These are phyloP conservation scores for Caenorhabditis tropicalis DNA, from an alignment of 1,140 invertebrate species.

Conservation along the genomic window DNA sequence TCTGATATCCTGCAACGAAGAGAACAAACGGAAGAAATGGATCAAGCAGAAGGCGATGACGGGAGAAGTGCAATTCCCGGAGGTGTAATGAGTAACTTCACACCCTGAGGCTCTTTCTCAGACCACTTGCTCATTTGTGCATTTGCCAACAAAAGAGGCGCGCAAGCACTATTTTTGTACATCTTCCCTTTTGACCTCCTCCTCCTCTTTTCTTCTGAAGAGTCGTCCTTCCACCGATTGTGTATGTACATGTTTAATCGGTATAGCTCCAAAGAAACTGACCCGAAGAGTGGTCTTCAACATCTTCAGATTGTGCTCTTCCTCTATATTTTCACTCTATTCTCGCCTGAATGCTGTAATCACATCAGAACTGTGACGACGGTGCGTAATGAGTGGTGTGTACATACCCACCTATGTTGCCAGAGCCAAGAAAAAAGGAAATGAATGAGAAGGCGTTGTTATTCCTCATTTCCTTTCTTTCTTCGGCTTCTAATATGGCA, in stretches of 20 bases:
- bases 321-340: neutral
- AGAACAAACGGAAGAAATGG: neutral
- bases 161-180: slow-evolving; percentile 1
- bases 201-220: too few relatives aligned
- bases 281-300: neutral
- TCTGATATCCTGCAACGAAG: neutral
- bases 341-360: neutral
- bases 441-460: neutral
- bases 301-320: neutral
- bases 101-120: neutral
- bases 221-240: neutral
- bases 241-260: slow-evolving; percentile 42
- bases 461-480: slow-evolving; percentile 1
- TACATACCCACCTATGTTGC: neutral
- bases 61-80: slow-evolving; percentile 26
- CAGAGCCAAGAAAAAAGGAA: neutral
- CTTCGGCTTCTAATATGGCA: neutral
- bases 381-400: slow-evolving; percentile 27
- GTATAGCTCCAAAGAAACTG: slow-evolving; percentile 35
- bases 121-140: neutral
- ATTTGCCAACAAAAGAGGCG: neutral
- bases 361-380: neutral
- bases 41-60: neutral
- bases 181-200: neutral
- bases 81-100: slow-evolving; percentile 41